These are phyloP conservation scores for Shinisaurus crocodilurus DNA, from an alignment of 2,113 vertebrate species.

Conservation along the genomic window DNA sequence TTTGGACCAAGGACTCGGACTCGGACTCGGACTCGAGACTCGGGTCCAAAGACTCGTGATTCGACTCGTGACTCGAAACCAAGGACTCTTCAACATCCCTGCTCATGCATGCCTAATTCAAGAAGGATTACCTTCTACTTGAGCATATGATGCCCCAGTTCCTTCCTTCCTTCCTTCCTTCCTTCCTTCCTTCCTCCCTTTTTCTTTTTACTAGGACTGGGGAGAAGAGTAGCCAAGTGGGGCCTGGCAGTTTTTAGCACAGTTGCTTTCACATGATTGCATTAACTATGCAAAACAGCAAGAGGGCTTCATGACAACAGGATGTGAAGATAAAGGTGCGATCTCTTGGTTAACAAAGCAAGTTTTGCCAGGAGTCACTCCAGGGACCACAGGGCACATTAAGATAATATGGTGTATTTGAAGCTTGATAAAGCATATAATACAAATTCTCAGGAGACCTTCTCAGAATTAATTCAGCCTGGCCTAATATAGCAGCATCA, in stretches of 20 bases:
- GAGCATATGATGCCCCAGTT: neutral
- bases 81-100: too few relatives aligned
- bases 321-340: neutral
- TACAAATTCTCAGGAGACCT: neutral
- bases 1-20: too few relatives aligned
- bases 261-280: neutral
- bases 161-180: neutral
- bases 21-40: too few relatives aligned
- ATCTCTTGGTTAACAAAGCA: neutral
- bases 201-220: neutral
- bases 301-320: neutral
- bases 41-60: too few relatives aligned
- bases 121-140: neutral
- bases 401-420: neutral
- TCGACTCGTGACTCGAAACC: too few relatives aligned
- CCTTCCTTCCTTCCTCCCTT: too few relatives aligned
- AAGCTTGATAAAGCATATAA: neutral
- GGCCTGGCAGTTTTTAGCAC: neutral
- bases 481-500: neutral
- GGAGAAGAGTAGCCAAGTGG: neutral
- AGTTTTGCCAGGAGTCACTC: neutral
- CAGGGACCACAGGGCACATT: neutral
- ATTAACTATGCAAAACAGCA: neutral
- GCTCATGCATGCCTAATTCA: neutral
- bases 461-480: constrained; percentile 7